Conservation (phyloP, 2,113 vertebrate genomes). For the Arothron firmamentum region DNA sequence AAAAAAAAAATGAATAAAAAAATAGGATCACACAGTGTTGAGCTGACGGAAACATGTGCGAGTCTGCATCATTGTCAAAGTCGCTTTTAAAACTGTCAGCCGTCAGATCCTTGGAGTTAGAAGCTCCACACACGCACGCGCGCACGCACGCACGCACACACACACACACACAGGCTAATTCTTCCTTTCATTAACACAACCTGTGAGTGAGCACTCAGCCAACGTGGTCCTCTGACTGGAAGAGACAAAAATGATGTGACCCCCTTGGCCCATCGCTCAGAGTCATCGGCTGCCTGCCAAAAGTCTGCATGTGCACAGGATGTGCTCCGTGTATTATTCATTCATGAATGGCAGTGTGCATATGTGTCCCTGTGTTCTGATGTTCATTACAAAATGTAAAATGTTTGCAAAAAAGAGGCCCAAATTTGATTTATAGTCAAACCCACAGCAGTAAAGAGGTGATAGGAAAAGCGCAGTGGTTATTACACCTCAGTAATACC, state of each 20-base stretch:
- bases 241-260: slow-evolving; percentile 47
- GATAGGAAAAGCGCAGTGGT: too few species aligned
- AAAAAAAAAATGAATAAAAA: too few species aligned
- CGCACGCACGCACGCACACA: neutral
- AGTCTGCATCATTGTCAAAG: slow-evolving; percentile 9
- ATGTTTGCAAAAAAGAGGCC: neutral
- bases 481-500: too few species aligned
- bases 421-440: too few species aligned
- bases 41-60: slow-evolving; percentile 3
- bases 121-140: neutral
- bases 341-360: slow-evolving; percentile 22
- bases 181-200: slow-evolving; percentile 42
- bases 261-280: slow-evolving; percentile 51
- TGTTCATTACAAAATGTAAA: too few species aligned
- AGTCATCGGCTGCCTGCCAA: slow-evolving; percentile 58
- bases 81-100: slow-evolving; percentile 14
- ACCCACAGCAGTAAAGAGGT: too few species aligned
- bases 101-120: slow-evolving; percentile 8
- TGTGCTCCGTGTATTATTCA: slow-evolving; percentile 61
- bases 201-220: slow-evolving; percentile 39
- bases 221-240: slow-evolving; percentile 32
- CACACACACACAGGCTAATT: slow-evolving; percentile 12
- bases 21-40: neutral
- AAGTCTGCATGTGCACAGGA: slow-evolving; percentile 54
- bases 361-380: neutral